Evolutionary conservation across 2,113 vertebrate genomes (phyloP).

Genomic region (Hemichromis elongatus): DNA sequence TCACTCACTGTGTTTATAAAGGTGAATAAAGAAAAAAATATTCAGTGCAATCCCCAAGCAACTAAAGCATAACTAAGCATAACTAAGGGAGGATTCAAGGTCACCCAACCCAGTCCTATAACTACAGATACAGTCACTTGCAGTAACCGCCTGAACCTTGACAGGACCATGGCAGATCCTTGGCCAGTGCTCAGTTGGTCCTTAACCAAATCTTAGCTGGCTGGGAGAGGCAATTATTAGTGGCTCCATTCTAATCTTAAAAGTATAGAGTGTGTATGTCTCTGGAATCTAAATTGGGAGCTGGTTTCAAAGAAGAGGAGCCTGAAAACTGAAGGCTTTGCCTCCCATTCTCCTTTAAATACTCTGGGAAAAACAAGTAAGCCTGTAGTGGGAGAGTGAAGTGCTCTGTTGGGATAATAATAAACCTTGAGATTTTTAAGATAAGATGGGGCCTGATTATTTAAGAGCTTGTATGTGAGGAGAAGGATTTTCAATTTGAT

Average conservation of each 20-base stretch:
- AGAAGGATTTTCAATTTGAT: no score
- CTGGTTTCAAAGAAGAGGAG: no score
- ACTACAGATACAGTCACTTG: neutral
- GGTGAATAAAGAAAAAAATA: neutral
- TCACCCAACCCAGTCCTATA: neutral
- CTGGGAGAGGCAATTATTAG: neutral
- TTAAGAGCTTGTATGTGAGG: no score
- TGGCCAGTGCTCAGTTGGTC: neutral
- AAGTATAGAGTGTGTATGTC: neutral
- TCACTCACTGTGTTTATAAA: neutral
- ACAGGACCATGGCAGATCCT: neutral
- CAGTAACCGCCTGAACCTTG: neutral
- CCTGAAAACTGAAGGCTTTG: no score
- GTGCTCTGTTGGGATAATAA: no score
- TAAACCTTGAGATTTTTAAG: no score
- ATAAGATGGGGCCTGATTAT: no score
- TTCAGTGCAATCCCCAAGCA: neutral
- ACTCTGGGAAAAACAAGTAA: no score
- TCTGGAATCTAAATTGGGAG: neutral
- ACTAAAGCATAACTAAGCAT: neutral
- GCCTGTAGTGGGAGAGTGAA: no score
- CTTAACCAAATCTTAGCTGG: neutral
- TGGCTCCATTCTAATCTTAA: no score
- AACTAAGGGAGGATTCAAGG: neutral
- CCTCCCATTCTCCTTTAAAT: no score